Evolutionary conservation across 2,888 invertebrate species (phyloP).

Genomic region (Thalpophila matura): DNA sequence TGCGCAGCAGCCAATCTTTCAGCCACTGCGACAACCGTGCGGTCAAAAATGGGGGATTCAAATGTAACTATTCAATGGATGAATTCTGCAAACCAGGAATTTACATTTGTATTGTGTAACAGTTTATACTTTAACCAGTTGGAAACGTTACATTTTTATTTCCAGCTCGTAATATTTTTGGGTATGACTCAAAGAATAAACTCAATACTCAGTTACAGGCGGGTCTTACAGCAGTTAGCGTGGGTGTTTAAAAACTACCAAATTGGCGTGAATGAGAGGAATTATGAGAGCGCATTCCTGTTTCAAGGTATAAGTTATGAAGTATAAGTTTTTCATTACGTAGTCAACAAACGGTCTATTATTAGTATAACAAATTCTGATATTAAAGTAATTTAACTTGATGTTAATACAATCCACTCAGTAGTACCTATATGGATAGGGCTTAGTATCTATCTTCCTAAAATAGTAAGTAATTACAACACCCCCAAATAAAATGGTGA

Average conservation of each 20-base stretch:
- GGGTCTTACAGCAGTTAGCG: constrained; percentile 24
- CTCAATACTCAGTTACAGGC: constrained; percentile 15
- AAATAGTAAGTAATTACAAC: too few relatives aligned
- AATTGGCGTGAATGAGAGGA: constrained; percentile 51
- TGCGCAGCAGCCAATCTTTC: too few relatives aligned
- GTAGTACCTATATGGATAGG: too few relatives aligned
- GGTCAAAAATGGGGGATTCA: too few relatives aligned
- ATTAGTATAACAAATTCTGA: not conserved
- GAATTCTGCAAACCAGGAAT: not conserved
- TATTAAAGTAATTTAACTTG: too few relatives aligned
- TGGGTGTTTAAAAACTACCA: constrained; percentile 50
- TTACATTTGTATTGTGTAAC: constrained; percentile 2
- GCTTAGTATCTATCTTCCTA: too few relatives aligned
- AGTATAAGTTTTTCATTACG: not conserved
- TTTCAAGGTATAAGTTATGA: not conserved
- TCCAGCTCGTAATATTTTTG: constrained; percentile 40
- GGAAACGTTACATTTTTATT: constrained; percentile 7
- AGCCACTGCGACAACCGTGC: too few relatives aligned
- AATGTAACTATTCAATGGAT: not conserved
- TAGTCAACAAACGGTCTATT: not conserved
- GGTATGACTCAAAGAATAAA: constrained; percentile 44
- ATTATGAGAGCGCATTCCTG: constrained; percentile 39
- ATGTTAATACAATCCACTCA: too few relatives aligned
- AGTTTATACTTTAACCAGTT: not conserved
- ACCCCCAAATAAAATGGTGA: too few relatives aligned